Conservation (phyloP, 2,113 vertebrate genomes). For the mouse (Mus musculus) region DNA sequence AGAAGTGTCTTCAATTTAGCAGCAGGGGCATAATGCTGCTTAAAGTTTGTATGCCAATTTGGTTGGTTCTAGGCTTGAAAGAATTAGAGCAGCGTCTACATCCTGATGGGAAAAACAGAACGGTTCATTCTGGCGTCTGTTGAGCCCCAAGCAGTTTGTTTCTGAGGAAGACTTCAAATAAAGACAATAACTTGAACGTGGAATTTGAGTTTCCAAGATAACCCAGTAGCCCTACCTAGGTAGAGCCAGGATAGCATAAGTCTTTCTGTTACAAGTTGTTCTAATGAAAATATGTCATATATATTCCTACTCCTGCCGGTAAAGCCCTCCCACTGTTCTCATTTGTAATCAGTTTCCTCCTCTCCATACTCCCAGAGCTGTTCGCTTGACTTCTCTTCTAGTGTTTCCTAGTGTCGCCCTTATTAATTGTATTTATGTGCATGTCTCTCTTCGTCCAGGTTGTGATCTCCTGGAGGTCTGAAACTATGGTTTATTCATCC, state of each 20-base stretch:
- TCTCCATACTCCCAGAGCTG: not conserved
- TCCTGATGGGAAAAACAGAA: not conserved
- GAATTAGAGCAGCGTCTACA: not conserved
- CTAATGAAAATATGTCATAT: not conserved
- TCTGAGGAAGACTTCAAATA: not conserved
- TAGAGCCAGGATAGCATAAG: not conserved
- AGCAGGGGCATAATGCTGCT: not conserved
- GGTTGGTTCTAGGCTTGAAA: not conserved
- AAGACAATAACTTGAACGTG: not conserved
- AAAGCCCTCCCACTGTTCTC: not conserved
- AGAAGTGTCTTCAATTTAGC: not conserved
- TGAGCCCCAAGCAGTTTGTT: not conserved
- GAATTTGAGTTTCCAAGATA: not conserved
- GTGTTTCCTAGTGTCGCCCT: conserved; percentile 39
- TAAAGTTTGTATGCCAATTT: not conserved
- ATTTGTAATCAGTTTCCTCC: conserved; percentile 21
- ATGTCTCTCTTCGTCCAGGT: conserved; percentile 59
- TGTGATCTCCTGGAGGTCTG: conserved; percentile 55
- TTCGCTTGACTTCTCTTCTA: not conserved
- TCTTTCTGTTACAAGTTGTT: conserved; percentile 40
- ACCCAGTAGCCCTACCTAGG: not conserved
- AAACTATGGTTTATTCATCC: conserved; percentile 60
- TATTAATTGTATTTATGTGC: conserved; percentile 72
- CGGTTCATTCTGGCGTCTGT: not conserved
- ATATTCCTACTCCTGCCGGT: conserved; percentile 12